Base-by-base conservation (phyloP, 2,113 vertebrate genomes). In the Dendropsophus ebraccatus region DNA sequence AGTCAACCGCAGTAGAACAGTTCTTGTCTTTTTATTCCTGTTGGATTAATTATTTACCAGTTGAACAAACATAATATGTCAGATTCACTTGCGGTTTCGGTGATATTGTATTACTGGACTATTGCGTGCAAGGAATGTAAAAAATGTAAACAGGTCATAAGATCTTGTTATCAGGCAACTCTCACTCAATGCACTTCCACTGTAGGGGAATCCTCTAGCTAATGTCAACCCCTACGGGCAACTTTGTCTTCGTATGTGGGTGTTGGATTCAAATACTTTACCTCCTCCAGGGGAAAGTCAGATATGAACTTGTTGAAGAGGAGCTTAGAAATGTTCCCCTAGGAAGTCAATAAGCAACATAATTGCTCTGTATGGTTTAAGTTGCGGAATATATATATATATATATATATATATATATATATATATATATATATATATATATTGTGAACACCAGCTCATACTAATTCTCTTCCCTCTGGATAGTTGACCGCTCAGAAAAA, bases 141-240 rank as follows among this genome's bases (percentile, higher is more conserved):
- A 73, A 58, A 69, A 86, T 86, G 84, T 86, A 86, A 86, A 86
- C 76, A 86, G 54, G 65, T 72, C 13, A 37, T 60, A 47, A 73
- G 49, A 81, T 72, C 77, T 81, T 65, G 32, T 35, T 58, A 72
- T 41, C 60, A 49, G 76, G 19, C 23, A 37, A 23, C 41, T 50
- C 50, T 54, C 13, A 23, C 47, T 84, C 41, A 81, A 47, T 81
- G n/a, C 73, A 79, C 49, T 60, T 58, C 25, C 76, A 69, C 65
- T 70, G 47, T 23, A 86, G 65, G 75, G 76, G 25, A 86, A 86
- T 86, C 84, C 76, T 75, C 49, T 50, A n/a, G 4, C 6, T 67
- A 45, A 72, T 70, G 14, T 80, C 32, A 58, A 50, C 47, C 49
- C 84, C 84, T 58, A 37, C 50, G 23, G 84, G 65, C 76, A 73